Conservation (phyloP, 2,113 vertebrate genomes). For the Gallinago paraguaiae region DNA sequence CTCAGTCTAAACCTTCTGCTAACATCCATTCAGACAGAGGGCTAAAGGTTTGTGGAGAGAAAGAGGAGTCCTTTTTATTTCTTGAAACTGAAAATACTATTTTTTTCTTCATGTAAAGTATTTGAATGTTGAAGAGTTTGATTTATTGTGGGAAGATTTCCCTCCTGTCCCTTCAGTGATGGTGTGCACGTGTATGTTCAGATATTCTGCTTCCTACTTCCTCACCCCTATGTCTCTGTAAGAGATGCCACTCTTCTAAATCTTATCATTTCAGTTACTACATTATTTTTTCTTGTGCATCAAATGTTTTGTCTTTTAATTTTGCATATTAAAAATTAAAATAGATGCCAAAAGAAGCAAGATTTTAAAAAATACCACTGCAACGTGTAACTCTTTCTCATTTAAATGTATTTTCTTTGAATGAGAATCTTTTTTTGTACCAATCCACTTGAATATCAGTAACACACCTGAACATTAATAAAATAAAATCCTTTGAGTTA, state of each 20-base stretch:
- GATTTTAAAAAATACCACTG: not conserved
- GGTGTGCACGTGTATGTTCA: not conserved
- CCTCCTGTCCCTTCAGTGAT: not conserved
- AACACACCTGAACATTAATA: not conserved
- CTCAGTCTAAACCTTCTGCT: not conserved
- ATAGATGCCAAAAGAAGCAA: not conserved
- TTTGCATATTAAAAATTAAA: not conserved
- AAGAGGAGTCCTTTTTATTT: not conserved
- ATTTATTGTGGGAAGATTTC: not conserved
- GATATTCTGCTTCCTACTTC: not conserved
- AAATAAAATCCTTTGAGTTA: not conserved
- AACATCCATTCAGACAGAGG: not conserved
- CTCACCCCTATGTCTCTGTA: not conserved
- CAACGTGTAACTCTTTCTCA: not conserved
- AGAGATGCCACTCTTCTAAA: not conserved
- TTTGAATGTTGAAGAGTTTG: not conserved
- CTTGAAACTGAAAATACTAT: not conserved
- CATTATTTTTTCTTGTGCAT: not conserved
- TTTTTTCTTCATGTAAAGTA: not conserved
- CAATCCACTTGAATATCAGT: not conserved
- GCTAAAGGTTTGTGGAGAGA: not conserved
- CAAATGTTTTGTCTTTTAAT: not conserved
- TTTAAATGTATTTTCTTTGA: not conserved
- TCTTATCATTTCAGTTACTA: not conserved
- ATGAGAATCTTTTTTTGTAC: not conserved